These are phyloP conservation scores for Ophioninae sp. DNA, from an alignment of 2,888 invertebrate species.

Conservation along the genomic window DNA sequence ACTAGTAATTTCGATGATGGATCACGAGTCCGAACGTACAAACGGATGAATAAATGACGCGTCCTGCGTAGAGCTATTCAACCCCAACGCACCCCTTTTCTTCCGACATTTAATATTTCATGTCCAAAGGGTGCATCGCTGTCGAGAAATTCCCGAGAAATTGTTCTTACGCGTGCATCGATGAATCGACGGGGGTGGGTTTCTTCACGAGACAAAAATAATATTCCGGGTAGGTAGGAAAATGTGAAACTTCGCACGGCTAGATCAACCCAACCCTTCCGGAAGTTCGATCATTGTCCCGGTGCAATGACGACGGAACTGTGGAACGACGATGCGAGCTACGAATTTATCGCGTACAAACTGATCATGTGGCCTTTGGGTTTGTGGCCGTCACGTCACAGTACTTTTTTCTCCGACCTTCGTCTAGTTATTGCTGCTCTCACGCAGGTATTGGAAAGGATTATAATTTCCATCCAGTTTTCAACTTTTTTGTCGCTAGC, in stretches of 20 bases:
- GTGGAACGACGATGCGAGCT: slow-evolving; percentile 62
- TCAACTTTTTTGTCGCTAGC: not conserved
- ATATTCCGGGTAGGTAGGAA: slow-evolving; percentile 1
- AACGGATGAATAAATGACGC: slow-evolving; percentile 53
- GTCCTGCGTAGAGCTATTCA: slow-evolving; percentile 11
- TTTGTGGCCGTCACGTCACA: slow-evolving; percentile 62
- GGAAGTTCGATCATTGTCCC: not conserved
- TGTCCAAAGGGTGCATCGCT: slow-evolving; percentile 18
- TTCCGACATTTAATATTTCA: slow-evolving; percentile 41
- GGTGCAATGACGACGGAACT: slow-evolving; percentile 39
- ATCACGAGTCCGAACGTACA: slow-evolving; percentile 18
- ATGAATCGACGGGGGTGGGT: not conserved
- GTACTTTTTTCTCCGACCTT: slow-evolving; percentile 58
- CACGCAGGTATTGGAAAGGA: slow-evolving; percentile 56
- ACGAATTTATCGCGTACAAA: slow-evolving; percentile 63
- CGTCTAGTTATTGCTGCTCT: slow-evolving; percentile 61
- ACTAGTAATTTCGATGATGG: slow-evolving; percentile 16
- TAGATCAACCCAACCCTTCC: slow-evolving; percentile 11
- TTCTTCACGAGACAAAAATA: not conserved
- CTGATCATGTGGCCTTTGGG: slow-evolving; percentile 66
- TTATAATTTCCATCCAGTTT: not conserved
- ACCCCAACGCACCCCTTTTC: slow-evolving; percentile 5
- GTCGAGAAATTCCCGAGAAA: not conserved
- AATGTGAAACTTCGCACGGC: slow-evolving; percentile 4
- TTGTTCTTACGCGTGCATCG: slow-evolving; percentile 9